These are phyloP conservation scores for Perccottus glenii DNA, from an alignment of 2,113 vertebrate species.

Conservation along the genomic window DNA sequence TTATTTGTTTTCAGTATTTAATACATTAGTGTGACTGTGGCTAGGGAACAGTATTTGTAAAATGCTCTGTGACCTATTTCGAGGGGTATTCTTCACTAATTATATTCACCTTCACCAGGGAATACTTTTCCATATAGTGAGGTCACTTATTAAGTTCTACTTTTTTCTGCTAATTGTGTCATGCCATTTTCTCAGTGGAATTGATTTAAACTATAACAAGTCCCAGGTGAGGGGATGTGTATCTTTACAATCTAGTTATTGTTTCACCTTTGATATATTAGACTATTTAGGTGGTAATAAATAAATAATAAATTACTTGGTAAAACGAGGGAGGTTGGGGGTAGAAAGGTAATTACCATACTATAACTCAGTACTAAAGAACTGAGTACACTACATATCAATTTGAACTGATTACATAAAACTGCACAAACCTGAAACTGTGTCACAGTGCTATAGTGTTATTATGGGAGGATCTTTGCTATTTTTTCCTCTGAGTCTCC, in stretches of 20 bases:
- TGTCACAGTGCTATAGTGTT: conserved; percentile 57
- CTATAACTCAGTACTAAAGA: background rate
- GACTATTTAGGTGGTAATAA: background rate
- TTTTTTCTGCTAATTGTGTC: conserved; percentile 65
- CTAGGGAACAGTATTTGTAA: conserved; percentile 49
- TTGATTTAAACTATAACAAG: conserved; percentile 56
- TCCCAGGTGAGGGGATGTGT: conserved; percentile 31
- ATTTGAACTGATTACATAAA: conserved; percentile 16
- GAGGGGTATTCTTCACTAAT: conserved; percentile 68
- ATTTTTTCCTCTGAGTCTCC: conserved; percentile 24
- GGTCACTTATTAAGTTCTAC: conserved; percentile 66
- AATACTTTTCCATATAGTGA: conserved; percentile 59
- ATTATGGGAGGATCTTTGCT: conserved; percentile 49
- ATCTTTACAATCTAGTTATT: conserved; percentile 28
- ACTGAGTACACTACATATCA: background rate
- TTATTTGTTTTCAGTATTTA: background rate
- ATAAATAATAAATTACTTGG: too few relatives aligned
- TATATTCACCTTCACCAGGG: conserved; percentile 43
- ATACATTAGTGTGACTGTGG: conserved; percentile 29
- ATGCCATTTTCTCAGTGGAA: conserved; percentile 53
- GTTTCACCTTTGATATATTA: conserved; percentile 28
- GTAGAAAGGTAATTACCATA: background rate
- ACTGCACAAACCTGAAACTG: conserved; percentile 47
- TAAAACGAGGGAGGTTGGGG: too few relatives aligned
- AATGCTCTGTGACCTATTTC: conserved; percentile 58